Evolutionary conservation across 2,113 vertebrate species (phyloP), one percentile per base, ranked within the genome.

Genomic region (Abramis brama): DNA sequence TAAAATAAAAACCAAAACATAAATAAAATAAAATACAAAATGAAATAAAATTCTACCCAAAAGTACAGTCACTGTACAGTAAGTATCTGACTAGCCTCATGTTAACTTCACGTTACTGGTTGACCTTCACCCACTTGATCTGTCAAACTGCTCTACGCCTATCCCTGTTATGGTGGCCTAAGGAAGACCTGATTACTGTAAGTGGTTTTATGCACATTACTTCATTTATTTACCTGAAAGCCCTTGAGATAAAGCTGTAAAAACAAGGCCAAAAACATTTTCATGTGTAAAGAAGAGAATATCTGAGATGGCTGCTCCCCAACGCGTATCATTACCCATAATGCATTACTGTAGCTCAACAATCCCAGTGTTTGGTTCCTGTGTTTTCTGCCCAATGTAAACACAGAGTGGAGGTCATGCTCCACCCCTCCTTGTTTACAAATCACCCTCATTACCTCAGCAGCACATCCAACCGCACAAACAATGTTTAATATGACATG

Each of bases 351-450:
- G 80, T 6, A 43, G 39, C 43, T 10, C 79, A 71, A 27, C 59
- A 66, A 82, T 89, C 82, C 78, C 82, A 87, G 85, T 36, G 12
- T 84, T 64, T 50, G 78, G 45, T 36, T 64, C 15, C 79, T 89
- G 78, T 79, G 83, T 83, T 87, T 79, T 85, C 73, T 33, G 71
- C 84, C 83, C 86, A 89, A 82, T 43, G 79, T 89, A 89, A 89
- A 89, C 88, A 87, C 15, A 19, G 17, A 21, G 39, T 47, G 39
- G 25, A 86, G 62, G 52, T 82, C 52, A 25, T 78, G 71, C 50
- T 85, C 82, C 77, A 66, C 78, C 88, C 77, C 74, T 76, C 82
- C 77, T 79, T 89, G 85, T 89, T 89, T 89, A 89, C 88, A 87
- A 77, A 86, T 85, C 78, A 13, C 33, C 78, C 78, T 83, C 85